Percentiles rank a stretch among this genome's conserved stretches.
Conservation (phyloP, 1,140 invertebrate species). For the Coptotermes formosanus region DNA sequence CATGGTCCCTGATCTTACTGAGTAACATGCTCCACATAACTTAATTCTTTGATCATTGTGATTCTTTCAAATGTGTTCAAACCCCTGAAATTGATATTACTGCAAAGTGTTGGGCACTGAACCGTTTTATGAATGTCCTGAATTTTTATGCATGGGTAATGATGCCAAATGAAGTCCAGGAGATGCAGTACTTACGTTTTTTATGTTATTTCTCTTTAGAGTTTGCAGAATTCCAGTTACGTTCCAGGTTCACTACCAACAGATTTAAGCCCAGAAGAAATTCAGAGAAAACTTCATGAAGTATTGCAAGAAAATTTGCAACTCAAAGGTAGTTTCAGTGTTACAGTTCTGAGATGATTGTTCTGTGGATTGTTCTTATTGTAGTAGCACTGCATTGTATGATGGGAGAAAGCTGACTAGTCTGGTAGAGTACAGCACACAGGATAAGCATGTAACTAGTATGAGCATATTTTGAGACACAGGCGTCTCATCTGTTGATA, state of each 20-base stretch:
- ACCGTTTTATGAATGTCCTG: not conserved
- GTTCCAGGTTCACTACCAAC: conserved; percentile 40
- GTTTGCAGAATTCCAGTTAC: conserved; percentile 21
- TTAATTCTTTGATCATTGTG: not conserved
- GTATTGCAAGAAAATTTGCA: conserved; percentile 59
- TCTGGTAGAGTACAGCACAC: too few species aligned
- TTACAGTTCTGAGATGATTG: too few species aligned
- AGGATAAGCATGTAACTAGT: too few species aligned
- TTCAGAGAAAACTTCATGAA: conserved; percentile 53
- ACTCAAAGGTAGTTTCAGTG: conserved; percentile 45
- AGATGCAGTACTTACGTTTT: not conserved
- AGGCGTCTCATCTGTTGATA: too few species aligned
- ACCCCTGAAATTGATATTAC: not conserved
- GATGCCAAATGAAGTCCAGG: conserved; percentile 40
- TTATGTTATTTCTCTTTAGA: not conserved
- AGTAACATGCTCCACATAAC: too few species aligned
- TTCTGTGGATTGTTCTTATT: too few species aligned
- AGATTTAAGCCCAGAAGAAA: conserved; percentile 46
- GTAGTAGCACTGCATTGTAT: too few species aligned
- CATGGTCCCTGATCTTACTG: too few species aligned
- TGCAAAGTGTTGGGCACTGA: not conserved
- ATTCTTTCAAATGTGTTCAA: not conserved
- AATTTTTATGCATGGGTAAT: conserved; percentile 30
- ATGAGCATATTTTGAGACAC: too few species aligned
- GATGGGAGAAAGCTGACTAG: too few species aligned